phyloP scores from a whole-genome alignment of 2,797 vertebrate genomes.

The Eulemur coronatus region DNA sequence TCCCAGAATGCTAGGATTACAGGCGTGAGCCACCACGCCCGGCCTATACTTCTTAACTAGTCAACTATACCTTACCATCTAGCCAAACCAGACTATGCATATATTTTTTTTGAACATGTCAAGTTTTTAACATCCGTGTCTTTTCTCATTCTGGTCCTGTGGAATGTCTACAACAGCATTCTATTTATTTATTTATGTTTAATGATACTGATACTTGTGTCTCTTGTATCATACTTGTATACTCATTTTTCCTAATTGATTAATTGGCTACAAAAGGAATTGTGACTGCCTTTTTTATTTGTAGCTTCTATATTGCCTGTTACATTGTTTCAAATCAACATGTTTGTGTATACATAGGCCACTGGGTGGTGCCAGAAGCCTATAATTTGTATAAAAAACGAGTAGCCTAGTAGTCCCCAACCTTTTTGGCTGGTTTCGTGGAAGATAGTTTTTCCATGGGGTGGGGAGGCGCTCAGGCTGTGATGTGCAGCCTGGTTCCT shows the following conservation, averaged over 20 bases:
- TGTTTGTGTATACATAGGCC: background rate
- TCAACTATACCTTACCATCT: background rate
- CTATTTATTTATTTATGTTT: background rate
- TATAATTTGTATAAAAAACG: conserved; percentile 1
- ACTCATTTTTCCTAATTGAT: background rate
- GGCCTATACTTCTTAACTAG: background rate
- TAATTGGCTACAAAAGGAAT: background rate
- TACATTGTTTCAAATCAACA: background rate
- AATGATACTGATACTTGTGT: background rate
- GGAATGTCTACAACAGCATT: background rate
- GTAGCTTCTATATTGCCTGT: background rate
- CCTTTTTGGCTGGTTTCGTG: no score
- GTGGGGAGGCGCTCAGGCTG: no score
- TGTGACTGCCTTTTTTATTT: background rate
- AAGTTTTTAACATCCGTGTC: background rate
- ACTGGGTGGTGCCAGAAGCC: conserved; percentile 62
- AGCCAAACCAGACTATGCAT: background rate
- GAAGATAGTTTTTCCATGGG: no score
- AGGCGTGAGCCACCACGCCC: no score
- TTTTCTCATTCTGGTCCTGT: background rate
- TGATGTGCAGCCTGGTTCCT: no score
- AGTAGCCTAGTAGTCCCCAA: background rate
- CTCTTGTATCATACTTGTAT: background rate
- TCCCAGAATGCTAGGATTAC: no score
- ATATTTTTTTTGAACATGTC: background rate